phyloP scores from a whole-genome alignment of 2,113 vertebrate species.

The Odobenus rosmarus region DNA sequence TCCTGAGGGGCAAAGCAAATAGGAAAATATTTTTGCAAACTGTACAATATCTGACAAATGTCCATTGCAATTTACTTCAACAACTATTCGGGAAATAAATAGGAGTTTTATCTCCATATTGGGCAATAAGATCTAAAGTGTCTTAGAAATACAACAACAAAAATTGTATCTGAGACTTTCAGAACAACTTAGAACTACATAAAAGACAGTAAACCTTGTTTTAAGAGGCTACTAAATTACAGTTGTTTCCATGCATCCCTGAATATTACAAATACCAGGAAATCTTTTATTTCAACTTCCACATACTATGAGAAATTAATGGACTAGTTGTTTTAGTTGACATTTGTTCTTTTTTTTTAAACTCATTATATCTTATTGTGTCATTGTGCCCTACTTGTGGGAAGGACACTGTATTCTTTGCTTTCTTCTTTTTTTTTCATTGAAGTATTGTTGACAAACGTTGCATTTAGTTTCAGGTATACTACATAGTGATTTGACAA shows the following conservation, averaged over 20 bases:
- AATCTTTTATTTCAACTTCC: not conserved
- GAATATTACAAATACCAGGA: not conserved
- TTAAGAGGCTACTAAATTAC: not conserved
- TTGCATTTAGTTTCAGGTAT: not conserved
- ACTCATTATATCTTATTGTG: not conserved
- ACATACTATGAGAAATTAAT: slow-evolving; percentile 32
- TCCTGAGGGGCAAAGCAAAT: slow-evolving; percentile 1
- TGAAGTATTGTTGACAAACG: not conserved
- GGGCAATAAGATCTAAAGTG: not conserved
- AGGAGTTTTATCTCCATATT: not conserved
- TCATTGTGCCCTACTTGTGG: not conserved
- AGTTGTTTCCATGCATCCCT: not conserved
- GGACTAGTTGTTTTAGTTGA: not conserved
- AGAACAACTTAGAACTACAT: not conserved
- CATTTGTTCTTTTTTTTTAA: not conserved
- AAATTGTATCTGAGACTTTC: not conserved
- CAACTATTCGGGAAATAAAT: not conserved
- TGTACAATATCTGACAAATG: not conserved
- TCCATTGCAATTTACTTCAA: slow-evolving; percentile 8
- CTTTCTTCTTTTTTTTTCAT: not conserved
- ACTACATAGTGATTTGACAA: not conserved
- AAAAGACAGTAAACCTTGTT: not conserved
- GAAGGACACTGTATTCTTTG: not conserved
- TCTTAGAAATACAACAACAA: not conserved
- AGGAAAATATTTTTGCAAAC: slow-evolving; percentile 14